Evolutionary conservation across 2,797 vertebrate species (phyloP).

Genomic region (Cephalopachus bancanus): DNA sequence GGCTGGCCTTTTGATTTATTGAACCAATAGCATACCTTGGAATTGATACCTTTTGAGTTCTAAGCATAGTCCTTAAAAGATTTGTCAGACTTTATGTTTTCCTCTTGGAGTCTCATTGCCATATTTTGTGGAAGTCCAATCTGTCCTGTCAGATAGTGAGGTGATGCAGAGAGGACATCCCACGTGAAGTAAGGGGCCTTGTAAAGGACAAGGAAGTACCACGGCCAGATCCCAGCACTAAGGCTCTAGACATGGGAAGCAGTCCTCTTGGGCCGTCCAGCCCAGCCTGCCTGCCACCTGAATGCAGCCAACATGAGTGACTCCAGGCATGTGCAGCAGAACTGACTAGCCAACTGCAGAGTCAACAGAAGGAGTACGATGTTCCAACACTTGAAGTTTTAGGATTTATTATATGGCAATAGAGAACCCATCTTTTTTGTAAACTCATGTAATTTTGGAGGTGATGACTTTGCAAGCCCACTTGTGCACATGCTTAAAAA

Average conservation of each 20-base stretch:
- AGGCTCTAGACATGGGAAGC: background rate
- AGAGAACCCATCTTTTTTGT: background rate
- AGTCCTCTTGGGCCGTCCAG: background rate
- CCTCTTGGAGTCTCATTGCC: background rate
- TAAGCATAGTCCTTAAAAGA: background rate
- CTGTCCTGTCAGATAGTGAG: background rate
- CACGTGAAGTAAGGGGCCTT: background rate
- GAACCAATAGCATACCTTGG: background rate
- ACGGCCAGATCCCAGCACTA: background rate
- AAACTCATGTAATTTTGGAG: conserved; percentile 8
- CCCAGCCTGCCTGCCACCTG: background rate
- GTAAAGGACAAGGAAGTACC: background rate
- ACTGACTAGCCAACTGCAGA: background rate
- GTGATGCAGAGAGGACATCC: background rate
- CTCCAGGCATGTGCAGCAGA: background rate
- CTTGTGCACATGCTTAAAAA: background rate
- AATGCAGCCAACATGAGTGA: background rate
- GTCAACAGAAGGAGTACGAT: background rate
- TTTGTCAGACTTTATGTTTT: background rate
- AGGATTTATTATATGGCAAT: background rate
- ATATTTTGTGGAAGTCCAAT: background rate
- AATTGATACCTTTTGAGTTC: background rate
- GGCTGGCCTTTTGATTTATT: background rate
- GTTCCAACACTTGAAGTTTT: background rate
- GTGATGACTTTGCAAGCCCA: background rate